phyloP scores from a whole-genome alignment of 2,888 invertebrate species.

The Erannis defoliaria region DNA sequence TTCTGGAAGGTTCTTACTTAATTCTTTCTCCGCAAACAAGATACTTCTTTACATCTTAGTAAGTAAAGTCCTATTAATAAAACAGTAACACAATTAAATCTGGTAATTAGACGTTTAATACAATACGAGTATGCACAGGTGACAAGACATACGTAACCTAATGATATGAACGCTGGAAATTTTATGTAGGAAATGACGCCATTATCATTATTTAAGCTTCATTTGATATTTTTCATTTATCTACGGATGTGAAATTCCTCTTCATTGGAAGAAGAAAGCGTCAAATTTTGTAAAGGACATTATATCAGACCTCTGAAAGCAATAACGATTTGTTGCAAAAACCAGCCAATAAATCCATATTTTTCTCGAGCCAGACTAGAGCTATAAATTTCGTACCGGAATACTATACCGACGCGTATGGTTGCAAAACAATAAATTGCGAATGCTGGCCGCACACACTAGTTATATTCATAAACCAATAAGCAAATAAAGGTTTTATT shows the following conservation, averaged over 20 bases:
- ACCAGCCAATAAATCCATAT: constrained; percentile 72
- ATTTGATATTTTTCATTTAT: background rate
- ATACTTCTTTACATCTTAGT: constrained; percentile 2
- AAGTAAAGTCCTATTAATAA: no score
- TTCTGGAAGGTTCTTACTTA: constrained; percentile 31
- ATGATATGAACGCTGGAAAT: no score
- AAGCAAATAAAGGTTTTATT: constrained; percentile 58
- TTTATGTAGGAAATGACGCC: no score
- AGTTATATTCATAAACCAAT: constrained; percentile 62
- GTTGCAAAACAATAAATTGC: constrained; percentile 77
- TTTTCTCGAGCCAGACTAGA: constrained; percentile 71
- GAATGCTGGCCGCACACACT: constrained; percentile 64
- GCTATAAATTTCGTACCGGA: constrained; percentile 73
- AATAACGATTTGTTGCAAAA: constrained; percentile 70
- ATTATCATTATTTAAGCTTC: no score
- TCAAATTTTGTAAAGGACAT: background rate
- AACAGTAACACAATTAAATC: no score
- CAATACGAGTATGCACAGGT: no score
- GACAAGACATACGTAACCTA: no score
- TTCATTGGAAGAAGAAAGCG: background rate
- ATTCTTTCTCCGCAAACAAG: constrained; percentile 11
- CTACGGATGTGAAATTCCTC: background rate
- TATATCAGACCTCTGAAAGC: constrained; percentile 34
- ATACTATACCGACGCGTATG: constrained; percentile 69
- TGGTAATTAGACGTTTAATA: no score